Percentiles rank a stretch among this genome's conserved stretches.
Conservation (phyloP, 2,113 vertebrate species). For the Phainopepla nitens region DNA sequence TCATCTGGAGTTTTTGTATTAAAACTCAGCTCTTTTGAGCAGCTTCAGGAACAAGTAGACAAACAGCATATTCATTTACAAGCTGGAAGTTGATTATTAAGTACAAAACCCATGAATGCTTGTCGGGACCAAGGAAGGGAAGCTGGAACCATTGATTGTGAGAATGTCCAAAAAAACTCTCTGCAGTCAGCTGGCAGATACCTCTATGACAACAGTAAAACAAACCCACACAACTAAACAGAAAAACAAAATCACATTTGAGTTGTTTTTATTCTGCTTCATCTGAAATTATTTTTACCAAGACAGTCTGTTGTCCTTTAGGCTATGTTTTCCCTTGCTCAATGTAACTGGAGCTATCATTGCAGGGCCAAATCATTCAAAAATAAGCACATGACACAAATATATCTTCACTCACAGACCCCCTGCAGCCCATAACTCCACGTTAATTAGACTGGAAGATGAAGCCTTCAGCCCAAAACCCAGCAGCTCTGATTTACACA, state of each 20-base stretch:
- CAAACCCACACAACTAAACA: neutral
- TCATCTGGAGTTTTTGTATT: neutral
- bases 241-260: neutral
- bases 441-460: neutral
- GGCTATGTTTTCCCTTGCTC: neutral
- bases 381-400: neutral
- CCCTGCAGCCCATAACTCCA: neutral
- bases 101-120: neutral
- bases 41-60: neutral
- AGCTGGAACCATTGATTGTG: neutral
- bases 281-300: constrained; percentile 29
- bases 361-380: neutral
- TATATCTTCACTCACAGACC: neutral
- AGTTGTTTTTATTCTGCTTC: constrained; percentile 18
- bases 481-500: neutral
- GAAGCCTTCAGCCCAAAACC: neutral
- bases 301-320: neutral
- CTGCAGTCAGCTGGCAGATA: constrained; percentile 23
- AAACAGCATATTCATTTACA: constrained; percentile 21
- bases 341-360: neutral
- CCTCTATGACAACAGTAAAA: constrained; percentile 15
- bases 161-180: neutral
- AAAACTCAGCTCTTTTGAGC: neutral
- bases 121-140: neutral
- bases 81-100: constrained; percentile 6